Percentiles rank a stretch among this genome's conserved stretches.
phyloP scores from a whole-genome alignment of 2,113 vertebrate species.

The Daubentonia madagascariensis region DNA sequence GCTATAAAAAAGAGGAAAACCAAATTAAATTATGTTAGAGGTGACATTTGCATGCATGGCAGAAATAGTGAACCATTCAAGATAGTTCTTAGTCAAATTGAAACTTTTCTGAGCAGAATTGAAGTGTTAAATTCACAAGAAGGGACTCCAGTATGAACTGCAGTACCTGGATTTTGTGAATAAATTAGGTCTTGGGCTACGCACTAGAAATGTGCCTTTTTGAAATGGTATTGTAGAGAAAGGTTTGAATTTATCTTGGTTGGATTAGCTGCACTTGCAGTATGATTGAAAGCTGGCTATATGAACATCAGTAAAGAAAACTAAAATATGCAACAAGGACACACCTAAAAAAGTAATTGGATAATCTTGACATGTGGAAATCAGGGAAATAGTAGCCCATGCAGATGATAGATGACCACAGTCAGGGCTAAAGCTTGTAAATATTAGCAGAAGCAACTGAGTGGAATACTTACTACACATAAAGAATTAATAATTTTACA shows the following conservation, averaged over 20 bases:
- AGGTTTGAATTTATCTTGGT: background rate
- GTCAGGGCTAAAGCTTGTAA: background rate
- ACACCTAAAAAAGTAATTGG: background rate
- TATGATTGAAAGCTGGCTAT: background rate
- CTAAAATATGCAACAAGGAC: background rate
- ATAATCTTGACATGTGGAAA: background rate
- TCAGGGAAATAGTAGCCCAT: background rate
- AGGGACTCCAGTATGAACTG: background rate
- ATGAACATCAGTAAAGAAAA: background rate
- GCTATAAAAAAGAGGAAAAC: background rate
- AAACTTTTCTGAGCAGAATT: slow-evolving; percentile 1
- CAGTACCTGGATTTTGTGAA: background rate
- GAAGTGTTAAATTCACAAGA: background rate
- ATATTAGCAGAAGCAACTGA: background rate
- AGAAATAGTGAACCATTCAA: background rate
- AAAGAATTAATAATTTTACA: background rate
- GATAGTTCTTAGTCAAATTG: background rate
- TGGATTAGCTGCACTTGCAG: background rate
- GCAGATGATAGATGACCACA: background rate
- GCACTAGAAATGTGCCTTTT: background rate
- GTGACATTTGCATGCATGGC: background rate
- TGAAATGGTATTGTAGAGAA: background rate
- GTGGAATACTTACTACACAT: background rate
- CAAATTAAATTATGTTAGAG: background rate
- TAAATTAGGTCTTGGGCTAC: background rate